Percentiles rank a stretch among this genome's conserved stretches.
phyloP scores from a whole-genome alignment of 1,140 invertebrate genomes.

The Drosophila triauraria region DNA sequence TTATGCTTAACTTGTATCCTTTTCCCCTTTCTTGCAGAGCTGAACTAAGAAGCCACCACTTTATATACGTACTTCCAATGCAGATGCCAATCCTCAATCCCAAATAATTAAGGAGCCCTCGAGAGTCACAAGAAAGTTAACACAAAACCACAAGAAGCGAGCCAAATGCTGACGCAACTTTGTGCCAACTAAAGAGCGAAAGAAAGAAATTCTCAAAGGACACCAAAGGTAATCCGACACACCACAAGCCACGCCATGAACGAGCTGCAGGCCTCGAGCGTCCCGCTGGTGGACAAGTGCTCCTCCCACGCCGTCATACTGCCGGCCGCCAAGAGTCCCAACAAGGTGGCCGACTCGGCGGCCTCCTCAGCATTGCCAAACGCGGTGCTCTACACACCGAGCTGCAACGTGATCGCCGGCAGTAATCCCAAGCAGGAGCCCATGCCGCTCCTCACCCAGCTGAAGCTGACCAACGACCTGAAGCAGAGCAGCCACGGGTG shows the following conservation, averaged over 20 bases:
- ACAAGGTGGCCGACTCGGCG: slow-evolving; percentile 32
- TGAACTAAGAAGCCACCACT: slow-evolving; percentile 13
- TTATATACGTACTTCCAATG: slow-evolving; percentile 26
- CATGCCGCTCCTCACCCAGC: slow-evolving; percentile 57
- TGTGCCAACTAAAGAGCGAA: slow-evolving; percentile 42
- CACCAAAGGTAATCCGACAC: slow-evolving; percentile 14
- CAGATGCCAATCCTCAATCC: slow-evolving; percentile 34
- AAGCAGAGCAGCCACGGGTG: slow-evolving; percentile 65
- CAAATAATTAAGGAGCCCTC: slow-evolving; percentile 13
- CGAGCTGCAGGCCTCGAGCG: slow-evolving; percentile 54
- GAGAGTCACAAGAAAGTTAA: slow-evolving; percentile 2
- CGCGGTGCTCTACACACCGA: slow-evolving; percentile 52
- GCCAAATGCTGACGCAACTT: slow-evolving; percentile 47
- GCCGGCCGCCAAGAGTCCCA: slow-evolving; percentile 43
- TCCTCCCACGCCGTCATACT: slow-evolving; percentile 53
- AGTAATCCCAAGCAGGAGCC: slow-evolving; percentile 21
- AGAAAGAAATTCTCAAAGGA: slow-evolving; percentile 21
- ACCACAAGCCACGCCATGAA: slow-evolving; percentile 46
- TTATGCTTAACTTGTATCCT: slow-evolving; percentile 20
- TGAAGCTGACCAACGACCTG: slow-evolving; percentile 64
- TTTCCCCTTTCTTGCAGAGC: slow-evolving; percentile 24
- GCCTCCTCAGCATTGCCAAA: slow-evolving; percentile 23
- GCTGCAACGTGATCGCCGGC: slow-evolving; percentile 34
- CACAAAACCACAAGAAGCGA: slow-evolving; percentile 8
- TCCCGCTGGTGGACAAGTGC: slow-evolving; percentile 64